These are phyloP conservation scores for Albula goreensis DNA, from an alignment of 2,113 vertebrate genomes.

Conservation along the genomic window DNA sequence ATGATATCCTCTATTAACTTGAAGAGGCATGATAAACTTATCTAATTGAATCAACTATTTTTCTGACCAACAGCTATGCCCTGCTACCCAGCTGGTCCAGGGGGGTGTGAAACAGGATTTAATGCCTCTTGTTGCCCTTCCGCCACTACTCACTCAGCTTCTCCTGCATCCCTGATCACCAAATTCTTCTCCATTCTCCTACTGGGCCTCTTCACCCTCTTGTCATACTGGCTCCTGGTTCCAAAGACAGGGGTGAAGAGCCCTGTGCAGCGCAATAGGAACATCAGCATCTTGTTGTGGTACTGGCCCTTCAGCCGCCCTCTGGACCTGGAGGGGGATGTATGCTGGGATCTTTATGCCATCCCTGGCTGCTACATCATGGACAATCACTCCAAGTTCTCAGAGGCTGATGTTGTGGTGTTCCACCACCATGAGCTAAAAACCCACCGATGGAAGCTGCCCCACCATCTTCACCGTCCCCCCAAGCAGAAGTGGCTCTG, in stretches of 20 bases:
- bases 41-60: neutral
- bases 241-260: neutral
- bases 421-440: conserved; percentile 79
- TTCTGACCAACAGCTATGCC: neutral
- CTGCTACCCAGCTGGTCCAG: neutral
- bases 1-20: too few relatives aligned
- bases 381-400: conserved; percentile 52
- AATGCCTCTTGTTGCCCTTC: neutral
- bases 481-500: conserved; percentile 81
- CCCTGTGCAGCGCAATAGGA: neutral
- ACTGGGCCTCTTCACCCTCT: neutral
- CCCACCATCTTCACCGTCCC: conserved; percentile 51
- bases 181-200: neutral
- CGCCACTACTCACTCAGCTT: neutral
- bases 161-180: neutral
- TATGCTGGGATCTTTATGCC: conserved; percentile 61
- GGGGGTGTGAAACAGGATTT: neutral
- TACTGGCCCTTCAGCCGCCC: conserved; percentile 75
- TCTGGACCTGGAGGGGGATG: conserved; percentile 53
- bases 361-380: conserved; percentile 72
- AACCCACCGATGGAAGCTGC: conserved; percentile 33
- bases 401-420: conserved; percentile 69
- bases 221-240: neutral
- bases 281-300: conserved; percentile 77
- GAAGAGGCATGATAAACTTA: neutral